These are phyloP conservation scores for Ichneumoninae sp. DNA, from an alignment of 2,888 invertebrate genomes.

Conservation along the genomic window DNA sequence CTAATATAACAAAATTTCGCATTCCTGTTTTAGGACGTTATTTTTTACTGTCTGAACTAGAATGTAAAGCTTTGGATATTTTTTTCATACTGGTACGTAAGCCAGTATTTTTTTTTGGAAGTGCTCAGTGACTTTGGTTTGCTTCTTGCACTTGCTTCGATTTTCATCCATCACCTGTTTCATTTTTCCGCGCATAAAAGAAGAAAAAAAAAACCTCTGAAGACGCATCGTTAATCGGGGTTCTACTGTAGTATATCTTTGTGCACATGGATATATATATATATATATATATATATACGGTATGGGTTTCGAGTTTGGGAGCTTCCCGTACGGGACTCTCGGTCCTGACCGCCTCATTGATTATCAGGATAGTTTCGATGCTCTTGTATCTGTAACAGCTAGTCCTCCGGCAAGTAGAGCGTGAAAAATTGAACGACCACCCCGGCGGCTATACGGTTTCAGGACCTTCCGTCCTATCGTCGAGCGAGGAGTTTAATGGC, in stretches of 20 bases:
- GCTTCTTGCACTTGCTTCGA: no score
- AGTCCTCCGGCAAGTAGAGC: conserved; percentile 2
- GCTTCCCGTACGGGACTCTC: not conserved
- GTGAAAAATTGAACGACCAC: conserved; percentile 13
- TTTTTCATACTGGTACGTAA: no score
- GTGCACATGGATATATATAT: not conserved
- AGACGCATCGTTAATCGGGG: no score
- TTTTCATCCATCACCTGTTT: no score
- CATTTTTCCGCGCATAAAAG: no score
- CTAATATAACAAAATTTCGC: no score
- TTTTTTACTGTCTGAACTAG: no score
- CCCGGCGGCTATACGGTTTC: conserved; percentile 20
- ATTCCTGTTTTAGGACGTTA: no score
- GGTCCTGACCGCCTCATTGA: not conserved
- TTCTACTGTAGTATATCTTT: not conserved
- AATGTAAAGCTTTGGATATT: no score
- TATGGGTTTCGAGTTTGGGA: not conserved
- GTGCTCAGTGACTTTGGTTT: no score
- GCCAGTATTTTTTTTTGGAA: no score
- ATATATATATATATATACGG: not conserved
- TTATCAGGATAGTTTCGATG: not conserved
- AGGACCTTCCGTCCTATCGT: conserved; percentile 37
- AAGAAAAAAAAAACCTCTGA: no score
- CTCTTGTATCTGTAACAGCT: not conserved
- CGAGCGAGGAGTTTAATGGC: conserved; percentile 57